Evolutionary conservation across 2,888 invertebrate genomes (phyloP).

Genomic region (Torymus auratus): DNA sequence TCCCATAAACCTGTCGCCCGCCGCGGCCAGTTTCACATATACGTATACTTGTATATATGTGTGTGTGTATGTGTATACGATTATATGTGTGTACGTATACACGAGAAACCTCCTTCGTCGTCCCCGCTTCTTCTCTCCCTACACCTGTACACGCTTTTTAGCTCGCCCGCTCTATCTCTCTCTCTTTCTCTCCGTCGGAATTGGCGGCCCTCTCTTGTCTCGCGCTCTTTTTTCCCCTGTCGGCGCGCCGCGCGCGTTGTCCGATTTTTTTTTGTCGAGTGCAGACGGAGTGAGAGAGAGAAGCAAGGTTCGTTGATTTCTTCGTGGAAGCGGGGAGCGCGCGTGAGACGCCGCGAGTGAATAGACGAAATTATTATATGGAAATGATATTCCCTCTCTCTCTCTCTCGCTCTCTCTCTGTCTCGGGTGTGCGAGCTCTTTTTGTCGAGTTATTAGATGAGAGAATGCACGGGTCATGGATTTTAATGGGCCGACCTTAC

Average conservation of each 20-base stretch:
- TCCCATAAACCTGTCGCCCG: conserved; percentile 52
- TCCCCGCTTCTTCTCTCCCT: background rate
- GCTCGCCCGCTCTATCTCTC: background rate
- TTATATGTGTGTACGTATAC: no score
- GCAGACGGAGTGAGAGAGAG: no score
- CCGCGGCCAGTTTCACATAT: background rate
- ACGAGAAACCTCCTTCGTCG: background rate
- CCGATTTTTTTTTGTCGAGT: background rate
- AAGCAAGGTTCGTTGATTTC: conserved; percentile 4
- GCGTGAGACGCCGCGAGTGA: conserved; percentile 28
- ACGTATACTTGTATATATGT: no score
- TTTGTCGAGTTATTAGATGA: conserved; percentile 28
- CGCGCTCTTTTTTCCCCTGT: background rate
- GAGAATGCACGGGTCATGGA: conserved; percentile 54
- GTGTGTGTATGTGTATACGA: no score
- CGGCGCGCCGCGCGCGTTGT: background rate
- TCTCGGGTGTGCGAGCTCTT: no score
- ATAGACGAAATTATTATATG: conserved; percentile 55
- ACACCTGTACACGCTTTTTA: conserved; percentile 38
- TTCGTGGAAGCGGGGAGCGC: conserved; percentile 32
- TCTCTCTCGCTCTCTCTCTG: background rate
- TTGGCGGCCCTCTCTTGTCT: background rate
- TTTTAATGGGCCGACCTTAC: conserved; percentile 48
- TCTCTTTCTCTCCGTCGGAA: background rate
- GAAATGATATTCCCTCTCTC: conserved; percentile 28